These are phyloP conservation scores for Syrphus vitripennis DNA, from an alignment of 2,888 invertebrate species.

Conservation along the genomic window DNA sequence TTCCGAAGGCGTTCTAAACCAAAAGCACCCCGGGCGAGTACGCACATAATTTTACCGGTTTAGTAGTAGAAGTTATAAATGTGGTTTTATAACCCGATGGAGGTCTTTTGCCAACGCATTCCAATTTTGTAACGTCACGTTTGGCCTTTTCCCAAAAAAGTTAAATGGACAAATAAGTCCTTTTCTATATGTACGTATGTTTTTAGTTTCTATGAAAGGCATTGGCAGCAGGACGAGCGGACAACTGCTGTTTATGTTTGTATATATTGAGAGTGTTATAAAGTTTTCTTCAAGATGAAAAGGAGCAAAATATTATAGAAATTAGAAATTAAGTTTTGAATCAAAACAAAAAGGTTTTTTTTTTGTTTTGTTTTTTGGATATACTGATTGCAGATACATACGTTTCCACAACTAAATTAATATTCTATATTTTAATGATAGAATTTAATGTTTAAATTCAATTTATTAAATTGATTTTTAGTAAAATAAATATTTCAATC, in stretches of 20 bases:
- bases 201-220: neutral
- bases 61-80: slow-evolving; percentile 77
- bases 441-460: neutral
- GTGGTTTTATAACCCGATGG: slow-evolving; percentile 76
- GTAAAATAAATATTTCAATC: too few relatives aligned
- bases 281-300: neutral
- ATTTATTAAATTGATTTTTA: too few relatives aligned
- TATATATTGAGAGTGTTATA: neutral
- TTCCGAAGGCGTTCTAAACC: slow-evolving; percentile 54
- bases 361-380: neutral
- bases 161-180: slow-evolving; percentile 59
- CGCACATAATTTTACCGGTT: slow-evolving; percentile 69
- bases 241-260: neutral
- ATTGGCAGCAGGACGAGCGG: neutral
- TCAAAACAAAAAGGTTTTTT: neutral
- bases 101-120: slow-evolving; percentile 59
- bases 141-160: slow-evolving; percentile 64
- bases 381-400: neutral
- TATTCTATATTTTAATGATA: neutral
- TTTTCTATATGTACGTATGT: neutral
- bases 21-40: slow-evolving; percentile 62
- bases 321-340: slow-evolving; percentile 15
- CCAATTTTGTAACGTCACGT: slow-evolving; percentile 58
- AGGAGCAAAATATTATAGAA: neutral
- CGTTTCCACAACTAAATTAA: too few relatives aligned